These are phyloP conservation scores for Drosophila subsilvestris DNA, from an alignment of 2,888 invertebrate genomes.

Conservation along the genomic window DNA sequence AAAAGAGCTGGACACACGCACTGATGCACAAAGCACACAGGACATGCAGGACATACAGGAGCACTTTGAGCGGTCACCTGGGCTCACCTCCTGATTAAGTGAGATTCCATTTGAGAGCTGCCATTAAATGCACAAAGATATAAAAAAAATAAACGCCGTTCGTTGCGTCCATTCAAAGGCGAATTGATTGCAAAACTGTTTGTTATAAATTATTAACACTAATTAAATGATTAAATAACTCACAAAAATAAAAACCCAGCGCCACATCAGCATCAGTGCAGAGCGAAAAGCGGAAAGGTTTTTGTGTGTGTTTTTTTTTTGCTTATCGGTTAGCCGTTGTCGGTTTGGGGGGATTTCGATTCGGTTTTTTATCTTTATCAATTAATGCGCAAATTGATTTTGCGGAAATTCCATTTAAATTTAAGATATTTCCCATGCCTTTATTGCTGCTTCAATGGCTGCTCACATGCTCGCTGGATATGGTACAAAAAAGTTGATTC, in stretches of 20 bases:
- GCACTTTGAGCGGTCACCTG: not conserved
- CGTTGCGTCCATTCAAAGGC: not conserved
- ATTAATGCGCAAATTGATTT: conserved; percentile 59
- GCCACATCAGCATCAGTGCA: not conserved
- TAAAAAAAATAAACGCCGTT: not conserved
- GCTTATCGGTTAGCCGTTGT: conserved; percentile 13
- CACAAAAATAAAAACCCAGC: conserved; percentile 7
- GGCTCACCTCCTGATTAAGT: conserved; percentile 27
- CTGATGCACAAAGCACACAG: not conserved
- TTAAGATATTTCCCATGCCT: conserved; percentile 32
- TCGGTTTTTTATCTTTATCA: conserved; percentile 37
- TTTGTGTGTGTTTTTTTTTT: not conserved
- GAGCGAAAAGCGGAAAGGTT: not conserved
- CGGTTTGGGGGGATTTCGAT: conserved; percentile 42
- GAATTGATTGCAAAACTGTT: conserved; percentile 43
- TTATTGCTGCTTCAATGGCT: conserved; percentile 30
- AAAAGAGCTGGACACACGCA: conserved; percentile 8
- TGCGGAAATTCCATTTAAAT: conserved; percentile 42
- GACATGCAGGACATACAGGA: conserved; percentile 13
- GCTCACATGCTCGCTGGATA: not conserved
- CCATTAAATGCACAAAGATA: conserved; percentile 32
- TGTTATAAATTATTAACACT: conserved; percentile 52
- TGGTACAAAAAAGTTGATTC: no score
- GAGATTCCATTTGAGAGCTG: conserved; percentile 41
- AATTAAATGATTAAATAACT: conserved; percentile 54